Base-by-base conservation (phyloP, 2,888 invertebrate species). In the Blastobasis adustella region DNA sequence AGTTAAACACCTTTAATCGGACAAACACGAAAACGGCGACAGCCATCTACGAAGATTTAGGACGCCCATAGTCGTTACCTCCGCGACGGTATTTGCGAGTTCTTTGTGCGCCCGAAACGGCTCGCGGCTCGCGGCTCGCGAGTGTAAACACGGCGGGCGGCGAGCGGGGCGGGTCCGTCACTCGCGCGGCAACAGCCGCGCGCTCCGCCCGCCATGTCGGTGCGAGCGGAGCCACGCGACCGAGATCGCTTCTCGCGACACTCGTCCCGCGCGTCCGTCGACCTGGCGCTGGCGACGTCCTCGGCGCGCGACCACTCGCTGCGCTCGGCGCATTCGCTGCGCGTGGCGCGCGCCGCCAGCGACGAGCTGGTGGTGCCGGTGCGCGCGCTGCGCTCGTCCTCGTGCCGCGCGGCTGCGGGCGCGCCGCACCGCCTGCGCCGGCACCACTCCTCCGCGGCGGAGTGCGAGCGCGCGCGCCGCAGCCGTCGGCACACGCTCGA, bases 151-250 rank as follows among this genome's bases (percentile, higher is more conserved):
- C 47, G 49, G 10, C 54, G 52, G 47, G 52, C 51, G 55, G 57
- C 51, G 57, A 54, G 50, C 56, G 57, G 49, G 51, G 60, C 59
- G 82, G 75, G 83, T 84, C 85, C 83, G 87, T 86, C 79, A 84
- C 78, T 83, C 74, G 84, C 86, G 86, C 83, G 79, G 75, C 84
- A 77, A 75, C 81, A 81, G 86, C 83, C 80, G 82, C 83, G 82
- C 78, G 78, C 70, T 79, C 82, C 82, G 77, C 85, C 84, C 76
- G 79, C 77, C 71, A 87, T 87, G 88, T 87, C 88, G 71, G 86
- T 86, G 70, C 87, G 88, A 67, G 82, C 76, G 67, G 85, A 86
- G 58, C 82, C 80, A 50, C 84, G 86, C 62, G 87, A 86, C 62
- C 84, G 87, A 58, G 87, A 88, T 62, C 79, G 86, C 63, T 88